Conservation (phyloP, 2,113 vertebrate species). For the Laterallus jamaicensis region DNA sequence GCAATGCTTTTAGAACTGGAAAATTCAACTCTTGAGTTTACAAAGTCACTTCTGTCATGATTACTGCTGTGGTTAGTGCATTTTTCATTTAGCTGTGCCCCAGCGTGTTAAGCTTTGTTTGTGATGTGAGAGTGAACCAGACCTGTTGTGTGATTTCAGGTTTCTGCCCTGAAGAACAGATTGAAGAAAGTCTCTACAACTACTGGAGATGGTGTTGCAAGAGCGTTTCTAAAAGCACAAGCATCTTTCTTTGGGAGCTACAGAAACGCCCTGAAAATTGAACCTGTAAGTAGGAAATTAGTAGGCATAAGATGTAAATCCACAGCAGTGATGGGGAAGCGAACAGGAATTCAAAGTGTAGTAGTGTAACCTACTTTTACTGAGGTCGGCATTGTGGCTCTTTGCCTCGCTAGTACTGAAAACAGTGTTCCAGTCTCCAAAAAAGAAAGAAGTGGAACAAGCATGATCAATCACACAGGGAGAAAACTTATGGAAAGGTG, state of each 20-base stretch:
- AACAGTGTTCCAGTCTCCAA: neutral
- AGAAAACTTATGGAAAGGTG: neutral
- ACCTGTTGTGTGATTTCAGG: constrained; percentile 72
- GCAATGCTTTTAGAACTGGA: neutral
- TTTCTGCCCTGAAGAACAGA: constrained; percentile 91
- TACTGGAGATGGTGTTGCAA: constrained; percentile 91
- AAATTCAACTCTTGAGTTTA: neutral
- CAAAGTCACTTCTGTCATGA: neutral
- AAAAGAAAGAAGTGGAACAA: neutral
- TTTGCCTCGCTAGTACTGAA: neutral
- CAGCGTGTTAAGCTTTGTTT: neutral
- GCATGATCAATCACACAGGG: neutral
- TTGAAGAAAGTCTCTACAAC: constrained; percentile 94
- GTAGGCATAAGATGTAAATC: neutral
- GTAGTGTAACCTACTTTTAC: neutral
- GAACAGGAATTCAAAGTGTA: neutral
- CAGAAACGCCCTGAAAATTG: constrained; percentile 91
- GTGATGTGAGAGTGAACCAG: neutral
- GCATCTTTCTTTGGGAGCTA: constrained; percentile 96
- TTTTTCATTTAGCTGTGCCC: neutral
- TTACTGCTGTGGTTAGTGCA: neutral
- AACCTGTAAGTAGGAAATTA: constrained; percentile 83
- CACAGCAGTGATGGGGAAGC: neutral
- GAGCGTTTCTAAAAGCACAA: constrained; percentile 94
- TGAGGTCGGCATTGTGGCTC: neutral